Evolutionary conservation across 2,113 vertebrate genomes (phyloP), one percentile per base, ranked within the genome.

Genomic region (Pteropus alecto): DNA sequence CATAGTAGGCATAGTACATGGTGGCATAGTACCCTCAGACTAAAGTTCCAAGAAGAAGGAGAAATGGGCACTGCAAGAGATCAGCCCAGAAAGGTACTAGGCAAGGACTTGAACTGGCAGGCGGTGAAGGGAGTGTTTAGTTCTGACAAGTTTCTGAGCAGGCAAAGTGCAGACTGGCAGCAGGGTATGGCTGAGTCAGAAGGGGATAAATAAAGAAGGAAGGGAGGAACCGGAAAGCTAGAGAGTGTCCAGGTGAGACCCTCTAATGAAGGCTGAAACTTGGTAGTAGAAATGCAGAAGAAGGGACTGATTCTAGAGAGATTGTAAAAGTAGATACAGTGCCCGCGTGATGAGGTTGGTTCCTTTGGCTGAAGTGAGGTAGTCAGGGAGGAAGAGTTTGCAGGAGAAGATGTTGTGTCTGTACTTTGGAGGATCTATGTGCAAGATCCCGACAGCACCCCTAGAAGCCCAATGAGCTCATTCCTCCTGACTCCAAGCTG

Each of bases 201-300:
- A 90, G 85, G 93, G 38, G 51, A 83, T 58, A 63, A 73, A 19
- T 21, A 56, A 68, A 68, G n/a, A 22, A 76, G 65, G 46, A 68
- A 89, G n/a, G 43, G 41, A 83, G 46, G 35, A 46, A 43, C 43
- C 4, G 0, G 77, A 88, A 74, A 93, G 43, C 60, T 46, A 95
- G 73, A 33, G 16, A 74, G 56, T 46, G 65, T 60, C 41, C 33
- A 88, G 82, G n/a, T 71, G 13, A 96, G 67, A 94, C 1, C 12
- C 51, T 51, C 14, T 58, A 24, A 43, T 87, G 30, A 94, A 87
- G 78, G 65, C 88, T 86, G 83, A 70, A 70, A 68, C 60, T 93
- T 97, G 96, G 95, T 96, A 56, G 33, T 70, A 77, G 67, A 77
- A 68, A 77, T 73, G 88, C 91, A 96, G 96, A 96, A 96, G 90